phyloP scores from a whole-genome alignment of 2,113 vertebrate genomes.

The Megaptera novaeangliae region DNA sequence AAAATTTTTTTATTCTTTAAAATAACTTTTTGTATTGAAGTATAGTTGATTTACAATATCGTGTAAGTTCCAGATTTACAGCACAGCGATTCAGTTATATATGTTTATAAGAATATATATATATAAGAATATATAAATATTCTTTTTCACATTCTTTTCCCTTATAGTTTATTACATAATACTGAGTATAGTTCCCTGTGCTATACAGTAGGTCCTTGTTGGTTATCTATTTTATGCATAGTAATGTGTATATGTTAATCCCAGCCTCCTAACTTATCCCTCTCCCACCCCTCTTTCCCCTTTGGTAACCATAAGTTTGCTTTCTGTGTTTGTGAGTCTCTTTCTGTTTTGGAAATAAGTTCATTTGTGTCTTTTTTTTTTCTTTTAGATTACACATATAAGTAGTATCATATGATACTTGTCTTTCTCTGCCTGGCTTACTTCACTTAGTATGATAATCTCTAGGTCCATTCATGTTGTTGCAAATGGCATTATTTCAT shows the following conservation, averaged over 20 bases:
- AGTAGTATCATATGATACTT: not conserved
- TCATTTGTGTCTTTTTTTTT: not conserved
- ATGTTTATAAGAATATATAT: not conserved
- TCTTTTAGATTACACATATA: not conserved
- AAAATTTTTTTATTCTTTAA: not conserved
- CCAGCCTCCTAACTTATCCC: not conserved
- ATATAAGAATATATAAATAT: not conserved
- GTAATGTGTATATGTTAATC: not conserved
- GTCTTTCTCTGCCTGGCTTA: not conserved
- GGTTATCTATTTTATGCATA: not conserved
- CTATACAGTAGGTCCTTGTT: not conserved
- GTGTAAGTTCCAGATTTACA: not conserved
- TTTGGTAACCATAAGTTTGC: not conserved
- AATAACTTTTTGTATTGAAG: not conserved
- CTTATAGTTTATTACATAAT: not conserved
- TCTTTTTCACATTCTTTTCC: not conserved
- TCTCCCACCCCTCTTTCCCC: not conserved
- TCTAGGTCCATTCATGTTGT: not conserved
- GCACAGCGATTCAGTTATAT: not conserved
- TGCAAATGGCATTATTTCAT: not conserved
- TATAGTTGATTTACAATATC: not conserved
- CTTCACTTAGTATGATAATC: not conserved
- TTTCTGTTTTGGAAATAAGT: not conserved
- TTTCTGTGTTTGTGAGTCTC: not conserved
- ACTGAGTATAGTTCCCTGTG: not conserved